Evolutionary conservation across 1,140 invertebrate genomes (phyloP).

Genomic region (Diprion similis): DNA sequence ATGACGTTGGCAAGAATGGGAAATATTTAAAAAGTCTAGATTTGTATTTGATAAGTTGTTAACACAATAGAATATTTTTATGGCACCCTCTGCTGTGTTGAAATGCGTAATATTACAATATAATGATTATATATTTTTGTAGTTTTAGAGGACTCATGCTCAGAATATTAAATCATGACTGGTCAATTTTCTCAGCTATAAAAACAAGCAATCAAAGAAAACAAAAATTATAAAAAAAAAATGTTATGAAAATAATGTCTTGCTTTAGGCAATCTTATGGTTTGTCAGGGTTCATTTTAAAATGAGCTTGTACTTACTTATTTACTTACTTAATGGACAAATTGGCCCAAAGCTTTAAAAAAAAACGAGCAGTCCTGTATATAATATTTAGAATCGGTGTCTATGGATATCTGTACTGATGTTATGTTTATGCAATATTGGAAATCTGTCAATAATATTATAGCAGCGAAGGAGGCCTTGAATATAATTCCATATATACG

Average conservation of each 20-base stretch:
- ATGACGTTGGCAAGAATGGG: not conserved
- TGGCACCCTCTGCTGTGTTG: slow-evolving; percentile 43
- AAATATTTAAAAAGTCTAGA: not conserved
- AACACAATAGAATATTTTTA: slow-evolving; percentile 37
- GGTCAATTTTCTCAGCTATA: slow-evolving; percentile 14
- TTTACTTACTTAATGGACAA: not conserved
- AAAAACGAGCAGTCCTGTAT: slow-evolving; percentile 37
- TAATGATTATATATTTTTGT: slow-evolving; percentile 53
- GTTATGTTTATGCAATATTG: slow-evolving; percentile 38
- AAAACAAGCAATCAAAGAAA: not conserved
- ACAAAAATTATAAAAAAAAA: not conserved
- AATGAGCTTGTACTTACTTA: not conserved
- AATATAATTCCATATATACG: slow-evolving; percentile 38
- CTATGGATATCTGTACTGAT: slow-evolving; percentile 40
- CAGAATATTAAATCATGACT: slow-evolving; percentile 41
- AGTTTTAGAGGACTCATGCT: slow-evolving; percentile 48
- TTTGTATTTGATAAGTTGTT: not conserved
- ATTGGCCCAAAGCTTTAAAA: not conserved
- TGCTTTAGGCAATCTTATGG: not conserved
- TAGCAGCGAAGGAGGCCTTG: slow-evolving; percentile 39
- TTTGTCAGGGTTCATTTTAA: not conserved
- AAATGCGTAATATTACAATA: slow-evolving; percentile 46
- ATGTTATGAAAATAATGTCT: not conserved
- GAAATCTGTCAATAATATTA: slow-evolving; percentile 32
- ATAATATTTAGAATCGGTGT: slow-evolving; percentile 39